Conservation (phyloP, 2,888 invertebrate genomes). For the Drosophila mettleri region DNA sequence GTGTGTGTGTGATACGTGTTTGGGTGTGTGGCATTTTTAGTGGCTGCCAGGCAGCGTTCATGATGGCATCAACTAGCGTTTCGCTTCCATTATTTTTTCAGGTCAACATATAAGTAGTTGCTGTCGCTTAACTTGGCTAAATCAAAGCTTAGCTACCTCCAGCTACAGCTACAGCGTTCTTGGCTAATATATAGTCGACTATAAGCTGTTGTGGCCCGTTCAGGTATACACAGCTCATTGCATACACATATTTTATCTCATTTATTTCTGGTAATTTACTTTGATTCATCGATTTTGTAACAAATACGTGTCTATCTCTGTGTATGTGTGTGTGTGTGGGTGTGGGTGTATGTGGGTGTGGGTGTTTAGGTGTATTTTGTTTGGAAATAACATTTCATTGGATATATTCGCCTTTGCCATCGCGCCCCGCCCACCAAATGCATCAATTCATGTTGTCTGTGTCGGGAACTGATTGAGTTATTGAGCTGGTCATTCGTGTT, state of each 20-base stretch:
- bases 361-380: neutral
- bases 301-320: conserved; percentile 48
- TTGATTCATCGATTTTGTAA: conserved; percentile 81
- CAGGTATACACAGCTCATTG: conserved; percentile 38
- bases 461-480: conserved; percentile 75
- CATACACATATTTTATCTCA: conserved; percentile 73
- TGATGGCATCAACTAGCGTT: conserved; percentile 41
- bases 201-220: conserved; percentile 17
- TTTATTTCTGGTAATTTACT: conserved; percentile 80
- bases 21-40: conserved; percentile 36
- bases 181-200: conserved; percentile 2
- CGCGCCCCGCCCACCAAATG: conserved; percentile 30
- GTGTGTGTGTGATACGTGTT: conserved; percentile 13
- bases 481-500: conserved; percentile 54
- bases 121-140: conserved; percentile 40
- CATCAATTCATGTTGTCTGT: conserved; percentile 53
- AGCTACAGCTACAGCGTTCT: neutral
- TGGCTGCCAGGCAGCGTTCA: conserved; percentile 46
- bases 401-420: conserved; percentile 36
- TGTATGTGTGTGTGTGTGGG: neutral
- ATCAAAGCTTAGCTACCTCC: conserved; percentile 34
- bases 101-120: conserved; percentile 36
- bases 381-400: conserved; percentile 43
- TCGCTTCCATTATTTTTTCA: conserved; percentile 10
- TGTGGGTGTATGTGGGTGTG: neutral